Evolutionary conservation across 2,888 invertebrate species (phyloP).

Genomic region (Drosophila quasianomalipes): DNA sequence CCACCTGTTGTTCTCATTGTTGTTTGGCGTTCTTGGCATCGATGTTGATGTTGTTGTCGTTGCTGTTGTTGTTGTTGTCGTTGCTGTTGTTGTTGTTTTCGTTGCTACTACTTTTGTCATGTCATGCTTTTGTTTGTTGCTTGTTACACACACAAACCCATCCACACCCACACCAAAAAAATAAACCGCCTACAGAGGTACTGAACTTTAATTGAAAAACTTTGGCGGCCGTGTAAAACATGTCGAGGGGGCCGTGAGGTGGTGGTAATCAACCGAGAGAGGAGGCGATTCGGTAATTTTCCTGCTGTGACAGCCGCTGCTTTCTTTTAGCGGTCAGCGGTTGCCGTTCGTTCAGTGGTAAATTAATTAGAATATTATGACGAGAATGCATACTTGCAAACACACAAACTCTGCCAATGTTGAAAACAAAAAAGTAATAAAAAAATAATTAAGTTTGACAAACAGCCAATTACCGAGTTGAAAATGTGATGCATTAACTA

Average conservation of each 20-base stretch:
- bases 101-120: slow-evolving; percentile 11
- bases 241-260: neutral
- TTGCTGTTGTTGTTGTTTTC: slow-evolving; percentile 10
- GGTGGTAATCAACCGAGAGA: neutral
- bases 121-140: slow-evolving; percentile 21
- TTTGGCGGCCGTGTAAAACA: slow-evolving; percentile 45
- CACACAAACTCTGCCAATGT: slow-evolving; percentile 15
- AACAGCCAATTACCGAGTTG: slow-evolving; percentile 4
- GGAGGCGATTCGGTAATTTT: neutral
- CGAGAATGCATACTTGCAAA: slow-evolving; percentile 1
- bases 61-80: slow-evolving; percentile 12
- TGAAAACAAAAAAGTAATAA: neutral
- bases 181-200: slow-evolving; percentile 1
- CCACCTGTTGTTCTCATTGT: slow-evolving; percentile 23
- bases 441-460: slow-evolving; percentile 16
- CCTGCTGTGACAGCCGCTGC: slow-evolving; percentile 15
- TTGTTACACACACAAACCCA: neutral
- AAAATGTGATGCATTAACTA: slow-evolving; percentile 1
- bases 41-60: slow-evolving; percentile 15
- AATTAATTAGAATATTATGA: slow-evolving; percentile 40
- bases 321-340: slow-evolving; percentile 2
- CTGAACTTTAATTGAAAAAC: slow-evolving; percentile 62
- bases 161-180: neutral
- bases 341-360: slow-evolving; percentile 19
- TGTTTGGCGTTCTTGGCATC: slow-evolving; percentile 7